Conservation (phyloP, 2,797 vertebrate species). For the Antennarius maculatus region DNA sequence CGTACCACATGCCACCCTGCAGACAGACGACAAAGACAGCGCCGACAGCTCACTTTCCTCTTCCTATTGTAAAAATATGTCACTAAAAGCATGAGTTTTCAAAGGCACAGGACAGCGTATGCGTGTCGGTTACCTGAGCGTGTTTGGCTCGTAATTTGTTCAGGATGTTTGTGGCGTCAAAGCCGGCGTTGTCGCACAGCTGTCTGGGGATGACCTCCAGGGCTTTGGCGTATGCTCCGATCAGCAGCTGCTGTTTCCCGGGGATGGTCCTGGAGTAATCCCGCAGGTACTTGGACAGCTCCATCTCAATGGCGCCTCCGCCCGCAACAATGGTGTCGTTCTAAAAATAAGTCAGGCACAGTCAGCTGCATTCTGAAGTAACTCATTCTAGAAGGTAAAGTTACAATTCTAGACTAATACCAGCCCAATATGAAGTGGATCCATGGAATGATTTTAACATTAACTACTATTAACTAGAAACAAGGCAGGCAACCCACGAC, state of each 20-base stretch:
- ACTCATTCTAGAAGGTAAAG: background rate
- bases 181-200: slow-evolving; percentile 97
- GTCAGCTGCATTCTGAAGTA: background rate
- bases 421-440: no score
- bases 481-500: no score
- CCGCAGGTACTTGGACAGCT: slow-evolving; percentile 93
- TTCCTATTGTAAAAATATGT: no score
- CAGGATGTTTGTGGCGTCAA: slow-evolving; percentile 97
- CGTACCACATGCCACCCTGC: slow-evolving; percentile 94
- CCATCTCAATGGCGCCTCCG: slow-evolving; percentile 98
- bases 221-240: slow-evolving; percentile 96
- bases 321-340: slow-evolving; percentile 95
- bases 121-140: slow-evolving; percentile 84
- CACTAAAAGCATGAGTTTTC: no score
- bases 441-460: no score
- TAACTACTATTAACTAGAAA: no score
- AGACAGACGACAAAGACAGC: background rate
- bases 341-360: slow-evolving; percentile 71
- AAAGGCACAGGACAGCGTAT: no score
- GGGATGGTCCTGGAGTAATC: slow-evolving; percentile 98
- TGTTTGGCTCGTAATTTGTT: slow-evolving; percentile 97
- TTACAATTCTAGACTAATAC: no score
- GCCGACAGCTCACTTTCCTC: background rate
- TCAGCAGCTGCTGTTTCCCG: slow-evolving; percentile 96
- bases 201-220: slow-evolving; percentile 96